Conservation (phyloP, 2,113 vertebrate species). For the Phalacrocorax aristotelis region DNA sequence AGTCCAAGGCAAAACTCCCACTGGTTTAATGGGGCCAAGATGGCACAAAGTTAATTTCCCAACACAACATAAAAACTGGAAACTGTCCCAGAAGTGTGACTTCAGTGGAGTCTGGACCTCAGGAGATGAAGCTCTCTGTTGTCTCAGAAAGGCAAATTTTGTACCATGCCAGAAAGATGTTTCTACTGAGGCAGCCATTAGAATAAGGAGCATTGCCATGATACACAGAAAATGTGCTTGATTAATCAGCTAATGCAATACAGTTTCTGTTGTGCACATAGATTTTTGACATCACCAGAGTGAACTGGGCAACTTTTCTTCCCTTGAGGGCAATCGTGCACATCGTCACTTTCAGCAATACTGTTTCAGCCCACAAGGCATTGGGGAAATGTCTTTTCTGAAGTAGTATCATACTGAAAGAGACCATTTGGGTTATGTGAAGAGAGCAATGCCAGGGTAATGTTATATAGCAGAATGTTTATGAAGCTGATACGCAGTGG, state of each 20-base stretch:
- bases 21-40: slow-evolving; percentile 2
- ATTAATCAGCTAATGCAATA: background rate
- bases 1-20: slow-evolving; percentile 10
- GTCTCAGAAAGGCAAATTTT: background rate
- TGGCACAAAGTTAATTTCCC: slow-evolving; percentile 8
- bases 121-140: background rate
- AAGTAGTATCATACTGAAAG: background rate
- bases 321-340: background rate
- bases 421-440: background rate
- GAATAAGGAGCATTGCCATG: background rate
- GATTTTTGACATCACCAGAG: background rate
- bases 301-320: background rate
- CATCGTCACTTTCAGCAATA: background rate
- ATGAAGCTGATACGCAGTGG: background rate
- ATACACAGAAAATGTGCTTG: background rate
- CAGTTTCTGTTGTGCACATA: background rate
- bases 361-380: background rate
- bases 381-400: background rate
- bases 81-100: background rate
- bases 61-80: background rate
- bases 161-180: background rate
- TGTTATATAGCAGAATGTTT: background rate
- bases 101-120: background rate
- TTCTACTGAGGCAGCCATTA: background rate
- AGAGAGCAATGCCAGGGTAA: background rate